Base-by-base conservation (phyloP, 2,113 vertebrate genomes). In the Corydoras sp. region DNA sequence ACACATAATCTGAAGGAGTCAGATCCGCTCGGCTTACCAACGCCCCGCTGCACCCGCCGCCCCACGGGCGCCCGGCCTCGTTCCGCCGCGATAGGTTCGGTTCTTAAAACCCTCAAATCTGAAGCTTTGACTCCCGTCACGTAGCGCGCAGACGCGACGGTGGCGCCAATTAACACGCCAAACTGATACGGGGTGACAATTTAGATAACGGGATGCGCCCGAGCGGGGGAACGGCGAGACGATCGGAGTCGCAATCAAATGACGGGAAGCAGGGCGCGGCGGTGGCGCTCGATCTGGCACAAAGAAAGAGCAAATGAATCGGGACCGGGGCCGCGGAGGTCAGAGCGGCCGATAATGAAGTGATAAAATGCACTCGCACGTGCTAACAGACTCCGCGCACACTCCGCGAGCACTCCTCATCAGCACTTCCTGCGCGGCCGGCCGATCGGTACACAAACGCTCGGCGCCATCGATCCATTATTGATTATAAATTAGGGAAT, bases 401-500 rank as follows among this genome's bases (percentile, higher is more conserved):
- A 73, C 65, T 74, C 76, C 75, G 73, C 73, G 71, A 72, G 81
- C 81, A 72, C 81, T 80, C 82, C 76, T 85, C 79, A 77, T 64
- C 74, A 76, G 70, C 78, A 82, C 79, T 83, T 82, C 84, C 82
- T 73, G 81, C 82, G 84, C 79, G 68, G 82, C 71, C 79, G 70
- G 68, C 74, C 76, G 79, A 78, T 78, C 74, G 81, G 72, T 79
- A 80, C 81, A 83, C 76, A 75, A 80, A 80, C 73, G 79, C 76
- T 75, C 62, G 58, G 61, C 48, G 32, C 58, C 85, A 89, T 88
- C 83, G 87, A 89, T 87, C 82, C 80, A 74, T 54, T 81, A 90
- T 89, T 85, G 88, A 89, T 89, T 89, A 82, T 79, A 84, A 83
- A 88, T 90, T 89, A 89, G 83, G 85, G 82, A 83, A 83, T 83